Conservation (phyloP, 2,113 vertebrate species). For the Taxidea taxus region DNA sequence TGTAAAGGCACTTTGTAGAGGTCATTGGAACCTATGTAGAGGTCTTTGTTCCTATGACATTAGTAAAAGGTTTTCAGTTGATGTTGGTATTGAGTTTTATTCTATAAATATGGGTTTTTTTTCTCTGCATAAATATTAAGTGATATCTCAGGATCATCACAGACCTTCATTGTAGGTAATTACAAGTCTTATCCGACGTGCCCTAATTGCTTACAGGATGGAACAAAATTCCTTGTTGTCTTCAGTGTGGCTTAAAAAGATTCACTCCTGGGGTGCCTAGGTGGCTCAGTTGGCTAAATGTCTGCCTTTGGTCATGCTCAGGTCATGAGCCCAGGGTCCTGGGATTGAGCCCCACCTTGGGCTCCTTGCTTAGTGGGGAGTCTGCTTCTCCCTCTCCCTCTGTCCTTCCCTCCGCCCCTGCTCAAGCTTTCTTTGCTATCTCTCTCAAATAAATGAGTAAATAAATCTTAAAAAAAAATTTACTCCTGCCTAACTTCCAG, state of each 20-base stretch:
- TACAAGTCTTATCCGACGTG: not conserved
- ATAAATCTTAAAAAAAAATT: not conserved
- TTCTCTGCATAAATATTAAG: not conserved
- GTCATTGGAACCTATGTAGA: not conserved
- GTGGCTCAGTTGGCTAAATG: not conserved
- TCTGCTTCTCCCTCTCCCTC: not conserved
- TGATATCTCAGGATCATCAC: not conserved
- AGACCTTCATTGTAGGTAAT: not conserved
- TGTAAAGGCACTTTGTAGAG: not conserved
- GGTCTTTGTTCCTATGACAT: not conserved
- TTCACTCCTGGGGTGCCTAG: not conserved
- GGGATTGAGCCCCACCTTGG: not conserved
- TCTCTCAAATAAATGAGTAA: not conserved
- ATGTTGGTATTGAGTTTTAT: not conserved
- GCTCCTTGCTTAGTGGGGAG: not conserved
- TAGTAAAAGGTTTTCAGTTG: not conserved
- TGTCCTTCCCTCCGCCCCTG: not conserved
- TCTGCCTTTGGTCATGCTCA: not conserved
- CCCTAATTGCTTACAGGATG: not conserved
- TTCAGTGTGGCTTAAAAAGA: not conserved
- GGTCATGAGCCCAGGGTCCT: not conserved
- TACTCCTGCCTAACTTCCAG: not conserved
- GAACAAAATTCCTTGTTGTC: not conserved
- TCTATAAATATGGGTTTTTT: not conserved
- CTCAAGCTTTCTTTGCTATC: not conserved